Conservation (phyloP, 1,140 invertebrate genomes). For the Oscheius sp. region DNA sequence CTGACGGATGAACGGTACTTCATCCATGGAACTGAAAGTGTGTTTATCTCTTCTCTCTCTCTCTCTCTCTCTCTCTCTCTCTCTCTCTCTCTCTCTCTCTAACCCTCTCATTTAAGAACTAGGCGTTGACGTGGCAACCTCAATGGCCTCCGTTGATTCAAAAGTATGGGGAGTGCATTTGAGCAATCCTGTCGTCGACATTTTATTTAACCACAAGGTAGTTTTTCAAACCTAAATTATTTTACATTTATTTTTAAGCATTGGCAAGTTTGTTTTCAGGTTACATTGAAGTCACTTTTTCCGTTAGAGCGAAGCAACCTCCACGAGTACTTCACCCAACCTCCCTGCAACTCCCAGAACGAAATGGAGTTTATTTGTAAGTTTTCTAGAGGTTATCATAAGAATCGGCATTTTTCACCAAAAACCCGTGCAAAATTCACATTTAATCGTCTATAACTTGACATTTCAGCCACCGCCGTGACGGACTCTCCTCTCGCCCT, state of each 20-base stretch:
- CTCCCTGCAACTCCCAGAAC: neutral
- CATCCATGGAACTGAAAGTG: constrained; percentile 30
- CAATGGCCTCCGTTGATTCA: constrained; percentile 21
- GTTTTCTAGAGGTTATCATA: neutral
- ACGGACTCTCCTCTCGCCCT: constrained; percentile 35
- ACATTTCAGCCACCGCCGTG: constrained; percentile 30
- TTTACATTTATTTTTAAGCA: neutral
- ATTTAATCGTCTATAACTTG: neutral
- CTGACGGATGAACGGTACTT: constrained; percentile 28
- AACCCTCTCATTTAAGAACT: neutral
- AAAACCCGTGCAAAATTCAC: constrained; percentile 14
- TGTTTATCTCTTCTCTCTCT: neutral
- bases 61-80: no score
- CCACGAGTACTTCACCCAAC: constrained; percentile 1
- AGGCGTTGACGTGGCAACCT: constrained; percentile 40
- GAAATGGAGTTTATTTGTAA: neutral
- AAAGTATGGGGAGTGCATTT: constrained; percentile 37
- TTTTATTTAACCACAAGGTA: constrained; percentile 12
- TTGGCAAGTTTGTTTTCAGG: constrained; percentile 9
- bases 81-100: neutral
- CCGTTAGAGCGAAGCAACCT: neutral
- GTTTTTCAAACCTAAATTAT: no score
- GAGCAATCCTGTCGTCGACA: constrained; percentile 35
- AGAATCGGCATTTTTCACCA: neutral
- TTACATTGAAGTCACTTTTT: neutral